Evolutionary conservation across 1,140 invertebrate genomes (phyloP).

Genomic region (Brachionus rotundiformis): DNA sequence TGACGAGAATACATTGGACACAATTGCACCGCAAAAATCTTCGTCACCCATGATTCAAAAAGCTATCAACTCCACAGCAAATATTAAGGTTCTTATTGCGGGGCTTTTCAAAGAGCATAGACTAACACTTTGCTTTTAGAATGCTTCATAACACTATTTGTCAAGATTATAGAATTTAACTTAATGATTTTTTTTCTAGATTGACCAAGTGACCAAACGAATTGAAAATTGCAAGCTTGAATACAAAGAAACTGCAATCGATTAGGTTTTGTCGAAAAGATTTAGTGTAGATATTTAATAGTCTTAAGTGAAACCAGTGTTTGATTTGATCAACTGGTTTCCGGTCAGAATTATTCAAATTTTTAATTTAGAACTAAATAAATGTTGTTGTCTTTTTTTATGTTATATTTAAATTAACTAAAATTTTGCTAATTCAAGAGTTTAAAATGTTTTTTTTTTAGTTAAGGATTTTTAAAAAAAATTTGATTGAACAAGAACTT

Average conservation of each 20-base stretch:
- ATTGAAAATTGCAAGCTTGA: slow-evolving; percentile 34
- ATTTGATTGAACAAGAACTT: neutral
- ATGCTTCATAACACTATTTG: neutral
- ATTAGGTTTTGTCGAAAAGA: neutral
- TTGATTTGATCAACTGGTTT: slow-evolving; percentile 2
- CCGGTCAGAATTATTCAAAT: slow-evolving; percentile 18
- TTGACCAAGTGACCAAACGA: slow-evolving; percentile 25
- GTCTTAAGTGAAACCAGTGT: neutral
- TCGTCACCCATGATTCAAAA: slow-evolving; percentile 35
- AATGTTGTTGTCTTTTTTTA: slow-evolving; percentile 22
- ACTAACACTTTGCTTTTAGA: slow-evolving; percentile 4
- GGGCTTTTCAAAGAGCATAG: neutral
- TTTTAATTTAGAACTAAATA: slow-evolving; percentile 10
- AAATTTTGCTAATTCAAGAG: slow-evolving; percentile 14
- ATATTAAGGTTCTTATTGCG: slow-evolving; percentile 25
- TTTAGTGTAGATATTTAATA: neutral
- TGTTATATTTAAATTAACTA: slow-evolving; percentile 28
- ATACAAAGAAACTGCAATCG: slow-evolving; percentile 40
- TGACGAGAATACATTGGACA: slow-evolving; percentile 2
- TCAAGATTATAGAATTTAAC: neutral
- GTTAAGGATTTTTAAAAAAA: slow-evolving; percentile 22
- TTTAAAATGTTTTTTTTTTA: slow-evolving; percentile 27
- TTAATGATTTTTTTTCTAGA: neutral
- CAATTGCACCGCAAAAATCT: slow-evolving; percentile 23
- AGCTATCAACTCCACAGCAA: neutral